phyloP scores from a whole-genome alignment of 1,140 invertebrate genomes.

The Laupala kohalensis region DNA sequence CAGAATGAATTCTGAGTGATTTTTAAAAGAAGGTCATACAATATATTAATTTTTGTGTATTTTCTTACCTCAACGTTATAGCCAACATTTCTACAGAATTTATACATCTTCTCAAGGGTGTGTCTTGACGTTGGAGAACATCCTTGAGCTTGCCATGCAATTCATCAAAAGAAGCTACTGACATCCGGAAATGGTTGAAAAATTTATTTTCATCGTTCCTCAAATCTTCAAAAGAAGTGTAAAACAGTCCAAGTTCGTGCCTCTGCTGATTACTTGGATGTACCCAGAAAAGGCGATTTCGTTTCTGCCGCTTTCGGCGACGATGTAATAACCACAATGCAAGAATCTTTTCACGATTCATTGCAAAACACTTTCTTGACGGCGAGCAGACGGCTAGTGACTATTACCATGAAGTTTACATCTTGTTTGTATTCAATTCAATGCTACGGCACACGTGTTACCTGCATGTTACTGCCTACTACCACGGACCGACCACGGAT shows the following conservation, averaged over 20 bases:
- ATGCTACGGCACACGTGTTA: no score
- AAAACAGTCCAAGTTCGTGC: neutral
- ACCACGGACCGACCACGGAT: no score
- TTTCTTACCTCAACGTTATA: constrained; percentile 17
- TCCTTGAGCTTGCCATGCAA: constrained; percentile 15
- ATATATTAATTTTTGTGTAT: neutral
- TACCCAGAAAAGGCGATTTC: neutral
- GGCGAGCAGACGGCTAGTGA: no score
- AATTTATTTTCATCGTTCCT: constrained; percentile 11
- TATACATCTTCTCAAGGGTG: constrained; percentile 18
- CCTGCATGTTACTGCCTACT: no score
- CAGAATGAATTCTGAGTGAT: no score
- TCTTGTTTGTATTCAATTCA: no score
- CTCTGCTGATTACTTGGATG: constrained; percentile 8
- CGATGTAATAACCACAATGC: neutral
- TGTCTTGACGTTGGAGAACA: constrained; percentile 16
- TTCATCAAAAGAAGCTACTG: constrained; percentile 18
- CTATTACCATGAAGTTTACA: no score
- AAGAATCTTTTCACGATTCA: no score
- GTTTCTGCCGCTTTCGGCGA: neutral
- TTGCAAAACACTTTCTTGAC: no score
- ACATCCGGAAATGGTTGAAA: constrained; percentile 20
- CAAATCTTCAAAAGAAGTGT: constrained; percentile 5
- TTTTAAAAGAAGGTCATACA: no score
- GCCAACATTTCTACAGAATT: constrained; percentile 17